Evolutionary conservation across 2,888 invertebrate species (phyloP).

Genomic region (Drosophila austrosaltans): DNA sequence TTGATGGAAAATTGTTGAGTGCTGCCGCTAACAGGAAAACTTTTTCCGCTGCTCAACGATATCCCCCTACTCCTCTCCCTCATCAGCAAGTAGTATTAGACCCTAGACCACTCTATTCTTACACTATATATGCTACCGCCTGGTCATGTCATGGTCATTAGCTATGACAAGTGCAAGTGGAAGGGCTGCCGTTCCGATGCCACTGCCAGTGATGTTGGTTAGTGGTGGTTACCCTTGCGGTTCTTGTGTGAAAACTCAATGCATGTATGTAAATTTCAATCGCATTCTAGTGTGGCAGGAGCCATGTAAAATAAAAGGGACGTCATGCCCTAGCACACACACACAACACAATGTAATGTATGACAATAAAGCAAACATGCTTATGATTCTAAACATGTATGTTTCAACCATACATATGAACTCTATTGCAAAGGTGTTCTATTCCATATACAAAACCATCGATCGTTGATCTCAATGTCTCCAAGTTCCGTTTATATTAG

Average conservation of each 20-base stretch:
- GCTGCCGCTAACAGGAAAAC: slow-evolving; percentile 9
- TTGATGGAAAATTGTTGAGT: slow-evolving; percentile 20
- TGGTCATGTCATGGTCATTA: slow-evolving; percentile 44
- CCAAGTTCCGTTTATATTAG: too few species aligned
- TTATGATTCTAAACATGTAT: neutral
- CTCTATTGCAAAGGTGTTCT: too few species aligned
- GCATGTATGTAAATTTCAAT: slow-evolving; percentile 12
- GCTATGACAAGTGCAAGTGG: slow-evolving; percentile 16
- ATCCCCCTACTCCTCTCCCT: neutral
- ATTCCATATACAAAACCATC: too few species aligned
- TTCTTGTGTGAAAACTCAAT: slow-evolving; percentile 13
- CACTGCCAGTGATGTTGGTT: neutral
- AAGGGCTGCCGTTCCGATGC: slow-evolving; percentile 3
- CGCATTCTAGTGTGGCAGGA: slow-evolving; percentile 1
- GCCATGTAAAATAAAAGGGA: neutral
- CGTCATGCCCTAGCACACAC: slow-evolving; percentile 3
- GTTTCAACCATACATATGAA: too few species aligned
- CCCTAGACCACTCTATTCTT: neutral
- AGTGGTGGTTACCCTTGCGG: slow-evolving; percentile 8
- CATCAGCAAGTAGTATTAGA: neutral
- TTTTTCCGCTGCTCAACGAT: slow-evolving; percentile 4
- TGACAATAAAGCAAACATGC: neutral
- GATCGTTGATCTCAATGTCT: too few species aligned
- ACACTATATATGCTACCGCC: neutral
- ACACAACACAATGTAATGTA: neutral